Evolutionary conservation across 1,140 invertebrate genomes (phyloP), one percentile per base, ranked within the genome.

Genomic region (Pseudomyrmex flavicornis): DNA sequence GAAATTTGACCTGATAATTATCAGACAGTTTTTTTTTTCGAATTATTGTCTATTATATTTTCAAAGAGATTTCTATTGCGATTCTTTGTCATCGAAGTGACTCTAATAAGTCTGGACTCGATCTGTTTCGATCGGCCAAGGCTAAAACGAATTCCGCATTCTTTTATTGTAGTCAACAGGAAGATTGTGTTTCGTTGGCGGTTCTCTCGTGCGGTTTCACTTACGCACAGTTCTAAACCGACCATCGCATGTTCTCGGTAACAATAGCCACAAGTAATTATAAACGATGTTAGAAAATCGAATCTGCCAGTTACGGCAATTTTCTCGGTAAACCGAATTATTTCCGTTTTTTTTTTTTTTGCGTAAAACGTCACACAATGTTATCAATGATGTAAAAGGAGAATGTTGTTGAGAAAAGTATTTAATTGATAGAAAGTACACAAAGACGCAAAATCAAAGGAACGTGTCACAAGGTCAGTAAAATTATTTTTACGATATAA

Each of bases 161-260:
- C 44, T 72, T 80, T 20, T 59, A n/a, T 35, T 35, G 5, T 22
- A 72, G 20, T 70, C 44, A 35, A 70, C 76, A 70, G 54, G 22
- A 80, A 80, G 54, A 17, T 35, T 80, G 54, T 59, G 58, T 26
- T 56, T 46, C 22, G 61, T 50, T 75, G 48, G 54, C 44, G 20
- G 3, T 48, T 35, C 4, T 12, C 10, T 70, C 44, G 46, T 80
- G 66, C 10, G 76, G 65, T 79, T 79, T 79, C 58, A 69, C 35
- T 79, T 79, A 79, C 17, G 35, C 75, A 77, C 20, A 79, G 59
- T 72, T 48, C 22, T 3, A 70, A 56, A n/a, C 15, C 15, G n/a
- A 17, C 26, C 1, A 70, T 15, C 15, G 1, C 15, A 59, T 56
- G 2, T 70, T 80, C 52, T 7, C 22, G 13, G 66, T 59, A 80